Percentiles rank a stretch among this genome's conserved stretches.
Evolutionary conservation across 2,888 invertebrate species (phyloP).

Genomic region (Drosophila prolongata): DNA sequence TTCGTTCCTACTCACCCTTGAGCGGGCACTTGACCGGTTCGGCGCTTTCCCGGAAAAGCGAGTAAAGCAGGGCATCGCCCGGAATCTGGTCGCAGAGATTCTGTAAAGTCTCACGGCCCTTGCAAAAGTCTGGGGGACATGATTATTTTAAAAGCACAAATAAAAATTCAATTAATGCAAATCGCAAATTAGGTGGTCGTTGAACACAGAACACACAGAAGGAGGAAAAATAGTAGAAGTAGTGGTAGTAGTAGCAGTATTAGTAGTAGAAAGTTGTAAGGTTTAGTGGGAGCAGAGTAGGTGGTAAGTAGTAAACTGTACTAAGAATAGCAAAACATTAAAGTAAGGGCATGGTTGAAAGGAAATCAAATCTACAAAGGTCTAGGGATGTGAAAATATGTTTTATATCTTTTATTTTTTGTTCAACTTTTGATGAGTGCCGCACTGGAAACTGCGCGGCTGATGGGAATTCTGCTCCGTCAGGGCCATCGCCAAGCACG

Average conservation of each 20-base stretch:
- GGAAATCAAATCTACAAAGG: slow-evolving; percentile 61
- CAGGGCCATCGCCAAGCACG: slow-evolving; percentile 55
- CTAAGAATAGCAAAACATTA: slow-evolving; percentile 65
- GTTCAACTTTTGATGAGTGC: slow-evolving; percentile 23
- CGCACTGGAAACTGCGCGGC: slow-evolving; percentile 58
- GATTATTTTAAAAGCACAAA: slow-evolving; percentile 83
- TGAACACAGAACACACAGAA: slow-evolving; percentile 61
- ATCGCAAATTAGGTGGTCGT: slow-evolving; percentile 72
- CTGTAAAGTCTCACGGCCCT: slow-evolving; percentile 88
- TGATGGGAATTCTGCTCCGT: slow-evolving; percentile 17
- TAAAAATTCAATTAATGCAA: slow-evolving; percentile 84
- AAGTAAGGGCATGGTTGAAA: slow-evolving; percentile 51
- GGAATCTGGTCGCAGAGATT: slow-evolving; percentile 94
- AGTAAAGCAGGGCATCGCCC: slow-evolving; percentile 94
- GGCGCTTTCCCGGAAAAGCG: slow-evolving; percentile 95
- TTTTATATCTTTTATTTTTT: slow-evolving; percentile 13
- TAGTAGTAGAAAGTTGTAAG: slow-evolving; percentile 49
- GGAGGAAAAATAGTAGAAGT: slow-evolving; percentile 32
- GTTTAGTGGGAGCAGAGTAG: slow-evolving; percentile 36
- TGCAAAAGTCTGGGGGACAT: slow-evolving; percentile 85
- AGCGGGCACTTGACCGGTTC: slow-evolving; percentile 94
- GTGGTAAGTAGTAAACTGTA: slow-evolving; percentile 42
- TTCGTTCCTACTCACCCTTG: slow-evolving; percentile 82
- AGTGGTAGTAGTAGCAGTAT: slow-evolving; percentile 46
- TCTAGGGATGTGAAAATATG: slow-evolving; percentile 51